Evolutionary conservation across 2,888 invertebrate genomes (phyloP).

Genomic region (Hypena proboscidalis): DNA sequence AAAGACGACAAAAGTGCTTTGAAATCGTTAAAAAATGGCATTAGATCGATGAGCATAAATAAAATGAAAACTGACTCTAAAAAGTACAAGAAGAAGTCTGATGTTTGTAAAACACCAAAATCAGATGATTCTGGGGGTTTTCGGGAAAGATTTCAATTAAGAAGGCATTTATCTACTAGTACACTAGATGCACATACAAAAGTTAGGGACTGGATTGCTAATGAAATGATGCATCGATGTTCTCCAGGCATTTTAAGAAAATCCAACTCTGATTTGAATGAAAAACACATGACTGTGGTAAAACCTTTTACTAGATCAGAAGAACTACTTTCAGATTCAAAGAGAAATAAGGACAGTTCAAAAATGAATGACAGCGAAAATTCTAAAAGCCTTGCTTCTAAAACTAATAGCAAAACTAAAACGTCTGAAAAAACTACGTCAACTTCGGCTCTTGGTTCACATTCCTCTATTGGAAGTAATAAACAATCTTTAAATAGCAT

Average conservation of each 20-base stretch:
- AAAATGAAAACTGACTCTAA: constrained; percentile 82
- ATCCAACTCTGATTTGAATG: constrained; percentile 69
- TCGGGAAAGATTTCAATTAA: constrained; percentile 86
- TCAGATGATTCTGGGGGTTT: constrained; percentile 85
- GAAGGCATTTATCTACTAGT: constrained; percentile 90
- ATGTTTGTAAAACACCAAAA: constrained; percentile 83
- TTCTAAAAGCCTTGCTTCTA: constrained; percentile 51
- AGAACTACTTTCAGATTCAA: constrained; percentile 72
- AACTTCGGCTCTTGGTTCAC: constrained; percentile 76
- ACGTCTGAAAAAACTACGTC: constrained; percentile 80
- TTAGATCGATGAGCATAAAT: constrained; percentile 82
- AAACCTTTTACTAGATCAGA: constrained; percentile 78
- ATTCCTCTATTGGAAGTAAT: constrained; percentile 70
- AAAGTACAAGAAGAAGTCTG: constrained; percentile 82
- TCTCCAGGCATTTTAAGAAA: constrained; percentile 88
- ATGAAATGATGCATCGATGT: constrained; percentile 90
- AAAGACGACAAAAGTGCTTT: constrained; percentile 77
- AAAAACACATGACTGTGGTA: constrained; percentile 55
- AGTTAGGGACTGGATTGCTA: constrained; percentile 94
- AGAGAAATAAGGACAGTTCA: constrained; percentile 51
- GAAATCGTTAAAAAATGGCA: constrained; percentile 79
- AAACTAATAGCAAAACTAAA: constrained; percentile 61
- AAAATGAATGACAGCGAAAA: constrained; percentile 51
- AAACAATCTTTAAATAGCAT: constrained; percentile 60
- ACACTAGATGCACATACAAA: constrained; percentile 94